Evolutionary conservation across 2,797 vertebrate genomes (phyloP), one percentile per base, ranked within the genome.

Genomic region (Sebastes taczanowskii): DNA sequence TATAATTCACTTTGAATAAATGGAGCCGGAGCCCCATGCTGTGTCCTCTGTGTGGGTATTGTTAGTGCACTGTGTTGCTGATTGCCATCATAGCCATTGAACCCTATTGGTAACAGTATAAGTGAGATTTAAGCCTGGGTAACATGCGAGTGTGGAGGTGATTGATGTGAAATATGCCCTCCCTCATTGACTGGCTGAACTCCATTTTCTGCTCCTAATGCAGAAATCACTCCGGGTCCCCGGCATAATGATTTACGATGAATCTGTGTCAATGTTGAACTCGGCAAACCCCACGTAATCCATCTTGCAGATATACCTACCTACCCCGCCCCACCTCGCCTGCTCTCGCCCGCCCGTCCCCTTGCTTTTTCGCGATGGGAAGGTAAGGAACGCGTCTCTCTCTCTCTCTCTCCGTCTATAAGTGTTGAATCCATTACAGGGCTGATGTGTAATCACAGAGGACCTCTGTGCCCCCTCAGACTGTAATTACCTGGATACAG

Each of bases 251-350:
- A 96, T 96, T 96, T 96, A 96, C 96, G 94, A 96, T 96, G 96
- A 96, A 96, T 96, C 96, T 96, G 94, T 96, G 96, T 96, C 96
- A 96, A 96, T 96, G 95, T 94, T 96, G 95, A 96, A 96, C 96
- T 96, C 95, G 65, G 92, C 94, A 96, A 95, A 96, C 94, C 95
- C 94, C 91, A 91, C 95, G 93, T 96, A 96, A 96, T 96, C 96
- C 95, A 96, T 96, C 96, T 96, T 96, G 94, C 94, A 94, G 94
- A 95, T 95, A 95, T 94, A 95, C 90, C 93, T 94, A 94, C 83
- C 91, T 85, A 91, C 89, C 92, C 90, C 85, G 70, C 91, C 84
- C 92, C 90, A 86, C 91, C 91, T 84, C 77, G 82, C 80, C 79
- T 77, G 72, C 85, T 88, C 87, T 76, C 86, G 29, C 80, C 75